A percentile compares a stretch with the other conserved stretches of the same genome.
Evolutionary conservation across 2,113 vertebrate species (phyloP).

Genomic region (Meleagris gallopavo): DNA sequence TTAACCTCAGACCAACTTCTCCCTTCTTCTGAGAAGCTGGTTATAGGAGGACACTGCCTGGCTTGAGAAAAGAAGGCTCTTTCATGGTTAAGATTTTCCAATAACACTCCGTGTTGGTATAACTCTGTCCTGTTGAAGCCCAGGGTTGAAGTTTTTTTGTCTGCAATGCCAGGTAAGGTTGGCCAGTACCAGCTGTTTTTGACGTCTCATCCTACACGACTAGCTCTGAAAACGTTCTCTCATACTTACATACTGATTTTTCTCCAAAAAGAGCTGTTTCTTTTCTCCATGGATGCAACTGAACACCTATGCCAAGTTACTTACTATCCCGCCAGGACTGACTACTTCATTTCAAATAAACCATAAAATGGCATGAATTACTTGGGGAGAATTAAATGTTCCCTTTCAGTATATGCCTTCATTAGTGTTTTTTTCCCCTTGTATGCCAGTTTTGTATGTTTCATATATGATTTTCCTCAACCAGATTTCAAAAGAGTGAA

Average conservation of each 20-base stretch:
- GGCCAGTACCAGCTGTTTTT: conserved; percentile 44
- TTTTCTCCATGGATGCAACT: conserved; percentile 33
- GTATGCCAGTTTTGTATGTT: not conserved
- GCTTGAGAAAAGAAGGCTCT: conserved; percentile 47
- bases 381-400: conserved; percentile 61
- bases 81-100: conserved; percentile 60
- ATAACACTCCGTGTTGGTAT: conserved; percentile 36
- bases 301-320: conserved; percentile 7
- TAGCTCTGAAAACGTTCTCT: conserved; percentile 36
- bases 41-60: conserved; percentile 7
- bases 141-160: conserved; percentile 9
- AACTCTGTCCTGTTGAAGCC: conserved; percentile 10
- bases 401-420: conserved; percentile 9
- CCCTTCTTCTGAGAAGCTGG: not conserved
- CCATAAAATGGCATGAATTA: conserved; percentile 57
- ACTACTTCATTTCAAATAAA: conserved; percentile 67
- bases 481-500: conserved; percentile 9
- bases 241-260: conserved; percentile 20
- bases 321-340: conserved; percentile 27
- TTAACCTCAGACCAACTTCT: conserved; percentile 32
- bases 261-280: conserved; percentile 54
- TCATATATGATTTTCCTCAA: conserved; percentile 7
- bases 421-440: conserved; percentile 22
- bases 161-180: conserved; percentile 25
- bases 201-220: not conserved